Evolutionary conservation across 2,888 invertebrate species (phyloP).

Genomic region (Leptopilina syphax): DNA sequence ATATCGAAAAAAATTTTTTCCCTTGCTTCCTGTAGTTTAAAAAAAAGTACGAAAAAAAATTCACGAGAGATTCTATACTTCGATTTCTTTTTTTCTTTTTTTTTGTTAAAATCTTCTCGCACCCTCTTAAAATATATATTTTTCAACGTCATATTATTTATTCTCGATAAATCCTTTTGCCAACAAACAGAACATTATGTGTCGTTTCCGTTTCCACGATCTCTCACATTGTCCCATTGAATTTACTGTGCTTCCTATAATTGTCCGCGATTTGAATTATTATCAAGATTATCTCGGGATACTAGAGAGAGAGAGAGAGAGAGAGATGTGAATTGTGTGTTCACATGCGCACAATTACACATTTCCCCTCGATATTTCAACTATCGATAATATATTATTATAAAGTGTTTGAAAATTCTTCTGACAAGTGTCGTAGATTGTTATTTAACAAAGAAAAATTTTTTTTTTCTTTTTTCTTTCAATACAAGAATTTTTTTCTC

Average conservation of each 20-base stretch:
- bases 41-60: no score
- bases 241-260: slow-evolving; percentile 46
- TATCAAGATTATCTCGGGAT: slow-evolving; percentile 28
- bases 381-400: not conserved
- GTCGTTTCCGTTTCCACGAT: slow-evolving; percentile 30
- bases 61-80: no score
- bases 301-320: not conserved
- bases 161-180: slow-evolving; percentile 25
- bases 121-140: no score
- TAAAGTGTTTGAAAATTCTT: not conserved
- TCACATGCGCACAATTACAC: no score
- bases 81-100: no score
- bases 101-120: no score
- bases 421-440: not conserved
- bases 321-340: not conserved
- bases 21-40: no score
- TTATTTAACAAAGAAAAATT: no score
- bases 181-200: slow-evolving; percentile 19
- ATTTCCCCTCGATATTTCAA: not conserved
- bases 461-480: not conserved
- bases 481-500: not conserved
- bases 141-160: no score
- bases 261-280: slow-evolving; percentile 49
- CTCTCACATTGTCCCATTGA: slow-evolving; percentile 40
- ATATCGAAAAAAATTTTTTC: no score